Base-by-base conservation (phyloP, 2,113 vertebrate species). In the Heloderma charlesbogerti region DNA sequence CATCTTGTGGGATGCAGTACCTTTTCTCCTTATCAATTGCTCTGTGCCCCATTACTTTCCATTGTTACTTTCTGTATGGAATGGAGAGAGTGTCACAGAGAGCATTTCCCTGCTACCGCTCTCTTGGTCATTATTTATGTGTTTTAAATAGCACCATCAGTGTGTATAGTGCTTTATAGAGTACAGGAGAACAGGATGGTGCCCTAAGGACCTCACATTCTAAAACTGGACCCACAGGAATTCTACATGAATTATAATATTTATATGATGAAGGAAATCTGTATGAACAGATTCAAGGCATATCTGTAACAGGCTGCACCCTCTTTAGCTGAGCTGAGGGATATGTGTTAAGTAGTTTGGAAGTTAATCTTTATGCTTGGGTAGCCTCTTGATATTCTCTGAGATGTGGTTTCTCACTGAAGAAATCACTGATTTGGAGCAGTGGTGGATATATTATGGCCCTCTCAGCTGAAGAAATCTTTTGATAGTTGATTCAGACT, bases 341-440 rank as follows among this genome's bases (percentile, higher is more conserved):
- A 43, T 43, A 20, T 67, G 2, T 43, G 8, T 31, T 27, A 84
- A 69, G 27, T 67, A 84, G 10, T 25, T 67, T 43, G 40, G 54
- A 84, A 67, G 29, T 69, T 45, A 45, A 45, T 84, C 22, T 6
- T 29, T 80, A 48, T 51, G 43, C 31, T 54, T 27, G 31, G 2
- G 29, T 7, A 60, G 85, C 63, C 89, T 86, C 77, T 25, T 29
- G 84, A 92, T 88, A 34, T 93, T 71, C 82, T 89, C 60, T 84
- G 91, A 71, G 83, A 37, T 77, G 6, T 25, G 81, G 13, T 18
- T 22, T 86, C 72, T 89, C 5, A 91, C 91, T 80, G 79, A 66
- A 90, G 72, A 88, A 86, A 51, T 9, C 77, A 86, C 69, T 93
- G 91, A 94, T 92, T 81, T 66, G 79, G 45, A 69, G 22, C n/a